Evolutionary conservation across 1,140 invertebrate species (phyloP).

Genomic region (Caenorhabditis inopinata): DNA sequence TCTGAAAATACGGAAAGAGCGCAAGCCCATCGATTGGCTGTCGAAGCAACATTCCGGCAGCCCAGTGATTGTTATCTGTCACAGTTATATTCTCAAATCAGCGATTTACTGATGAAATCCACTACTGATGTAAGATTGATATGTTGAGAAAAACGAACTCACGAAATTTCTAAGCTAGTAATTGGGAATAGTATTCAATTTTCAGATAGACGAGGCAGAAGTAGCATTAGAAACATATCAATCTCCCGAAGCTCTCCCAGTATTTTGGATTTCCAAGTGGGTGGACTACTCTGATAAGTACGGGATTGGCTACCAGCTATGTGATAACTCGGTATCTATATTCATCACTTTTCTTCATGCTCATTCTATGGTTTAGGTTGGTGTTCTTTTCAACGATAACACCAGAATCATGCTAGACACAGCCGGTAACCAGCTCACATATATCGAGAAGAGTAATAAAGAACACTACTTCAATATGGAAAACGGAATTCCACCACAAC

Average conservation of each 20-base stretch:
- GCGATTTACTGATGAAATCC: not conserved
- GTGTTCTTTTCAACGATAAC: constrained; percentile 51
- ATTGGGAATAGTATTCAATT: not conserved
- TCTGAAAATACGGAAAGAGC: not conserved
- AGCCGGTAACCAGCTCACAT: constrained; percentile 78
- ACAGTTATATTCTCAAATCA: not conserved
- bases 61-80: not conserved
- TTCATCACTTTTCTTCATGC: not conserved
- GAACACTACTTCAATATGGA: constrained; percentile 84
- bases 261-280: constrained; percentile 96
- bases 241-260: constrained; percentile 85
- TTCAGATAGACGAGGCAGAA: constrained; percentile 3
- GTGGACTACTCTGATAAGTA: constrained; percentile 99
- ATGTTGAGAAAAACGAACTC: not conserved
- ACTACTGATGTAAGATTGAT: not conserved
- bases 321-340: constrained; percentile 74
- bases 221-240: constrained; percentile 69
- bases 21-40: not conserved
- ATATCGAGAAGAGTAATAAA: constrained; percentile 83
- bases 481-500: constrained; percentile 74
- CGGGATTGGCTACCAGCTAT: constrained; percentile 93
- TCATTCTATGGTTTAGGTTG: too few relatives aligned
- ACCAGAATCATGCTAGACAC: constrained; percentile 46
- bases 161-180: too few relatives aligned
- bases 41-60: not conserved